A percentile compares a stretch with the other conserved stretches of the same genome.
Evolutionary conservation across 2,888 invertebrate species (phyloP).

Genomic region (Cosmorhoe ocellata): DNA sequence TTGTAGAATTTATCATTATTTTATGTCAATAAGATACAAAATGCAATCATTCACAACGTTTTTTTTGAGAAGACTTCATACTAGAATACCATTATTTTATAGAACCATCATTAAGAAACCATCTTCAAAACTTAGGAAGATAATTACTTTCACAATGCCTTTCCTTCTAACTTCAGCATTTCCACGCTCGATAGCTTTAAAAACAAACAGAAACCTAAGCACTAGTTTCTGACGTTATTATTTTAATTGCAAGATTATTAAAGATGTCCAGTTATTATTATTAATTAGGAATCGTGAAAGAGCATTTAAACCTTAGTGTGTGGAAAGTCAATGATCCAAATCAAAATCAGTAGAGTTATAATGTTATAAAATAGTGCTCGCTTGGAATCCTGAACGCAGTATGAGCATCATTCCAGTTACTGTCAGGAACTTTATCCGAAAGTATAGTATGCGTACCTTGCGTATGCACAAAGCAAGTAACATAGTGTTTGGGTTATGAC

Average conservation of each 20-base stretch:
- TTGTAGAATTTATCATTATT: too few relatives aligned
- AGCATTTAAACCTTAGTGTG: too few relatives aligned
- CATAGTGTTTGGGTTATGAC: too few relatives aligned
- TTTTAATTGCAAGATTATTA: too few relatives aligned
- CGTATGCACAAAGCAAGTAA: not conserved
- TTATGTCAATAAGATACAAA: too few relatives aligned
- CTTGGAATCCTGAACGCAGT: conserved; percentile 14
- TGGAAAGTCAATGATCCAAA: too few relatives aligned
- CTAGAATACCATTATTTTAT: not conserved
- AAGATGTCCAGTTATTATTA: too few relatives aligned
- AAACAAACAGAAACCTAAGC: conserved; percentile 18
- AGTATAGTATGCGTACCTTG: conserved; percentile 58
- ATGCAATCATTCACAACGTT: too few relatives aligned
- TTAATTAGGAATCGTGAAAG: too few relatives aligned
- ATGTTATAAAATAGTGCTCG: not conserved
- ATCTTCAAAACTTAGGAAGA: conserved; percentile 7
- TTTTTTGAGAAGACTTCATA: too few relatives aligned
- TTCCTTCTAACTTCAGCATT: conserved; percentile 18
- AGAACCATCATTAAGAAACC: not conserved
- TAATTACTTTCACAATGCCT: conserved; percentile 11
- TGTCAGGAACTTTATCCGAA: conserved; percentile 63
- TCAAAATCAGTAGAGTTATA: too few relatives aligned
- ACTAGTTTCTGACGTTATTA: too few relatives aligned
- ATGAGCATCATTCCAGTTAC: conserved; percentile 55
- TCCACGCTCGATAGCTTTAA: conserved; percentile 25